Evolutionary conservation across 2,113 vertebrate species (phyloP), one percentile per base, ranked within the genome.

Genomic region (Plecturocebus donacophilus): DNA sequence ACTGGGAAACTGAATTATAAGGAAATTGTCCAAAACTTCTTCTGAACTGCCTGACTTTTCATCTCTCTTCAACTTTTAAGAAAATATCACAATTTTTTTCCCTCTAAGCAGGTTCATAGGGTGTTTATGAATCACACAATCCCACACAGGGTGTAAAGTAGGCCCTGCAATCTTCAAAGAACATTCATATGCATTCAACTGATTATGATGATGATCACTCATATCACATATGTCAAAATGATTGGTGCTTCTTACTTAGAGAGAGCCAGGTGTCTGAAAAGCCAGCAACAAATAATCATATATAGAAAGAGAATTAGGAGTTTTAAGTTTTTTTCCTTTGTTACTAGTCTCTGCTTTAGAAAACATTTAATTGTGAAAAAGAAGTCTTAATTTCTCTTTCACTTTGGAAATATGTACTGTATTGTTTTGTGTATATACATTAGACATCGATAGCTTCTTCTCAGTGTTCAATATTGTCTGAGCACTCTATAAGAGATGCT

Each of bases 231-330:
- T 84, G 52, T n/a, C 76, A 79, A 70, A 87, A 95, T 92, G 86
- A 87, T 40, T 82, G 42, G 25, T 88, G 66, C 68, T 87, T 91
- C 73, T 82, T 86, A 83, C n/a, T 27, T 94, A 70, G 94, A 87
- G 79, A 87, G 64, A 75, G 30, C 47, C 94, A 97, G 85, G 81
- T 94, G 47, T 90, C 49, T 75, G 61, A 87, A 87, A 92, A 90
- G 16, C 40, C 80, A 95, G 70, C 23, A 47, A 83, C 20, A 56
- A 66, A 83, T 58, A 79, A 21, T 64, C 38, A 70, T 27, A 68
- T 7, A 35, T 49, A 64, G 14, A 92, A 89, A 89, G 56, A 79
- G 9, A 68, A 70, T 66, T 66, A 88, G 32, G 83, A 49, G 30
- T 91, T 93, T 79, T 84, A 73, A 77, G 66, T 58, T 3, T 45